phyloP scores from a whole-genome alignment of 2,797 vertebrate species.

The Lacerta viridis region DNA sequence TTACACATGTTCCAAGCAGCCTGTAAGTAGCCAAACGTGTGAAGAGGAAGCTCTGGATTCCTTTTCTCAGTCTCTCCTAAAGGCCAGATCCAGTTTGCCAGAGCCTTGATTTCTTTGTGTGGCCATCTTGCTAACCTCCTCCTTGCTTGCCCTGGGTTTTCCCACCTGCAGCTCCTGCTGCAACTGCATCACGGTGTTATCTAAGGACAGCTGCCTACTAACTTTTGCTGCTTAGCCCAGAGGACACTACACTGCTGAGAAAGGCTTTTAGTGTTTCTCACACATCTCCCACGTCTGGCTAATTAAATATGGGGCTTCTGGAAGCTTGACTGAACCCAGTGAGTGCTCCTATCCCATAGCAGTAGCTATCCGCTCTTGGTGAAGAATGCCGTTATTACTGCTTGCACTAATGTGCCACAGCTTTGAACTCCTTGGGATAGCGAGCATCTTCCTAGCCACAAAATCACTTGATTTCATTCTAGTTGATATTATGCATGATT shows the following conservation, averaged over 20 bases:
- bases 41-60: background rate
- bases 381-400: background rate
- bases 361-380: background rate
- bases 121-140: background rate
- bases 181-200: background rate
- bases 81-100: background rate
- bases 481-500: background rate
- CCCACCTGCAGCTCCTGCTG: background rate
- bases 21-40: background rate
- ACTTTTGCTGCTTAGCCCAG: background rate
- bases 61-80: background rate
- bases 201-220: conserved; percentile 7
- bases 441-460: background rate
- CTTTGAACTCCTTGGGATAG: background rate
- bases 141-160: background rate
- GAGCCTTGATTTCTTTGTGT: background rate
- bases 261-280: conserved; percentile 19
- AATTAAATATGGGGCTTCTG: conserved; percentile 14
- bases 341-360: background rate
- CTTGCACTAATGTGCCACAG: background rate
- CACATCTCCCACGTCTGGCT: conserved; percentile 6
- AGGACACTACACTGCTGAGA: background rate
- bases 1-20: background rate
- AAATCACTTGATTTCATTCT: background rate
- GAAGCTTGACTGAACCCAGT: background rate